phyloP scores from a whole-genome alignment of 2,797 vertebrate species.

The Naso thynnoides region DNA sequence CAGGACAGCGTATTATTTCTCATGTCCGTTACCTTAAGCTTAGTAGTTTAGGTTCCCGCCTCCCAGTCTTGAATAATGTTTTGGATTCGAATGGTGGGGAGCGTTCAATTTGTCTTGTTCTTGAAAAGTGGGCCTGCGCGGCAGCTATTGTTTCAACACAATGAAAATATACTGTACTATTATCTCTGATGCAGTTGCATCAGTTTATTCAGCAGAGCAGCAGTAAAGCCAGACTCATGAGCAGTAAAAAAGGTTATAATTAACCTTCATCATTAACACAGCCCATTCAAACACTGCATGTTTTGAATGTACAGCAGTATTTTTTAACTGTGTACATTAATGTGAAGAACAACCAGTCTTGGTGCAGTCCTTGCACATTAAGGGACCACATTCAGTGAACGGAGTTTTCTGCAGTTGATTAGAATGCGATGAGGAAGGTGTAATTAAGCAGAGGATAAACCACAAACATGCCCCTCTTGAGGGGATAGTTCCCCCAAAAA shows the following conservation, averaged over 20 bases:
- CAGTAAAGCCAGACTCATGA: slow-evolving; percentile 2
- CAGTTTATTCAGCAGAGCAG: slow-evolving; percentile 3
- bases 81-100: slow-evolving; percentile 22
- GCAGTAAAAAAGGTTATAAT: slow-evolving; percentile 3
- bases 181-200: slow-evolving; percentile 17
- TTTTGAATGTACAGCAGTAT: neutral
- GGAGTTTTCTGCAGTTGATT: slow-evolving; percentile 14
- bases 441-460: slow-evolving; percentile 40
- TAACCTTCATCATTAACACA: neutral
- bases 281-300: neutral
- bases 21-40: slow-evolving; percentile 14
- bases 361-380: neutral
- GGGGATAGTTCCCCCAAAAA: too few species aligned
- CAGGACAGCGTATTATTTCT: slow-evolving; percentile 21
- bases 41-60: slow-evolving; percentile 8
- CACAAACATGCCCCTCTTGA: slow-evolving; percentile 6
- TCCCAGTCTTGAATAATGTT: slow-evolving; percentile 21
- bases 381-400: slow-evolving; percentile 20
- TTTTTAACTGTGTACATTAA: neutral
- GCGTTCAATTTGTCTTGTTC: slow-evolving; percentile 16
- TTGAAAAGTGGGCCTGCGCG: slow-evolving; percentile 6
- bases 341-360: slow-evolving; percentile 3
- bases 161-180: slow-evolving; percentile 2
- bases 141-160: slow-evolving; percentile 14
- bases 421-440: slow-evolving; percentile 24